Conservation (phyloP, 2,888 invertebrate species). For the Hydrotaea diabolus region DNA sequence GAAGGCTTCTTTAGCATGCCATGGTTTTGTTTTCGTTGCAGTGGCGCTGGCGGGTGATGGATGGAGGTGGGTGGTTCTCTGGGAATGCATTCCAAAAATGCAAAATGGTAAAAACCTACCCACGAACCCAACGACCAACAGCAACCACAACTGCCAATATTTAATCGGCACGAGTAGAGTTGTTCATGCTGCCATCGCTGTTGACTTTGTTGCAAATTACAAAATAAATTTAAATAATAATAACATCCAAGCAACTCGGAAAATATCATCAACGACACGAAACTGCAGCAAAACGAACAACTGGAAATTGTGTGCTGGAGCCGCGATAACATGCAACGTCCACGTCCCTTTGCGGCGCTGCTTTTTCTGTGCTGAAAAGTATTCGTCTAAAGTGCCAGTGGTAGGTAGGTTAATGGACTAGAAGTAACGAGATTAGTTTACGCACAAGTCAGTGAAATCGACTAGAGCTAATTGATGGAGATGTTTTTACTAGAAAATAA, state of each 20-base stretch:
- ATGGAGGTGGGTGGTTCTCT: neutral
- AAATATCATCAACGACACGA: constrained; percentile 29
- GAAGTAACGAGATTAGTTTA: constrained; percentile 17
- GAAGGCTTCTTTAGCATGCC: neutral
- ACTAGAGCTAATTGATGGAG: neutral
- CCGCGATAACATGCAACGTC: neutral
- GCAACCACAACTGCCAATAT: constrained; percentile 32
- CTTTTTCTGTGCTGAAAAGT: neutral
- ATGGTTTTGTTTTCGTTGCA: neutral
- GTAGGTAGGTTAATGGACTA: constrained; percentile 1
- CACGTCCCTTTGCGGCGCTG: neutral
- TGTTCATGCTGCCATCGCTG: constrained; percentile 26
- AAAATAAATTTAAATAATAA: constrained; percentile 57
- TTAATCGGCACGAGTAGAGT: constrained; percentile 9
- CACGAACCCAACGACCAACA: neutral
- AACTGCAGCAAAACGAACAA: neutral
- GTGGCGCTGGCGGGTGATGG: neutral
- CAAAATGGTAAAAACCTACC: neutral
- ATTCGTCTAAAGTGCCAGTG: neutral
- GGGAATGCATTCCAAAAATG: constrained; percentile 35
- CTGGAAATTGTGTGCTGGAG: neutral
- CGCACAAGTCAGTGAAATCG: neutral
- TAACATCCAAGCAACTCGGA: constrained; percentile 19
- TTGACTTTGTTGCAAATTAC: constrained; percentile 47
- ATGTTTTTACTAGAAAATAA: too few species aligned